Evolutionary conservation across 2,113 vertebrate genomes (phyloP), one percentile per base, ranked within the genome.

Genomic region (Ptyas mucosa): DNA sequence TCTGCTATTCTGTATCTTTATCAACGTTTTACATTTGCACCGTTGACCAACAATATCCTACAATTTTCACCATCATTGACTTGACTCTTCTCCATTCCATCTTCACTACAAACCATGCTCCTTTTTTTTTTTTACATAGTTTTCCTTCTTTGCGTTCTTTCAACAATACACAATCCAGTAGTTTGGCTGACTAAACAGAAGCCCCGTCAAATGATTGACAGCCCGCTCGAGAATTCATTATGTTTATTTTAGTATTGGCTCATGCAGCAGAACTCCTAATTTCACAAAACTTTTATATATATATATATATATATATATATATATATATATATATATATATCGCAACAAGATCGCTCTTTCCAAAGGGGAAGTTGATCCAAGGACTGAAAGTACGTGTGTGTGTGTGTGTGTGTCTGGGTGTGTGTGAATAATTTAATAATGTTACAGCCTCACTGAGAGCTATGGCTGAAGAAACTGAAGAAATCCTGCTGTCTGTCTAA

Each of bases 331-430:
- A 43, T 43, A 43, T 43, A 43, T 43, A 43, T 43, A 43, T 85
- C 81, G n/a, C 52, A 69, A 5, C 53, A 91, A 87, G 81, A 94
- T 92, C 57, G 26, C 54, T 91, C 29, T 81, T 91, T 93, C 92
- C 89, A 90, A 89, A 85, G 90, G 0, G 58, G 91, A 89, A 93
- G 94, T 69, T 91, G 94, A 96, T 94, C 86, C 52, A 87, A 81
- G 39, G 93, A 55, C 54, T 92, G 92, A 87, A 51, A 4, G 43
- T 49, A 61, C 51, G 54, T 88, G 85, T 85, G 81, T 24, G 55
- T 57, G 21, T 57, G 20, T 57, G 55, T 57, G 20, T 55, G 54
- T 55, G 54, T 54, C 4, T 54, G 54, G 20, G 54, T 54, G 54
- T 54, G 51, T 52, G 51, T 89, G 34, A 43, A 90, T 14, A 89